Evolutionary conservation across 2,113 vertebrate species (phyloP).

Genomic region (Campylomormyrus numenius): DNA sequence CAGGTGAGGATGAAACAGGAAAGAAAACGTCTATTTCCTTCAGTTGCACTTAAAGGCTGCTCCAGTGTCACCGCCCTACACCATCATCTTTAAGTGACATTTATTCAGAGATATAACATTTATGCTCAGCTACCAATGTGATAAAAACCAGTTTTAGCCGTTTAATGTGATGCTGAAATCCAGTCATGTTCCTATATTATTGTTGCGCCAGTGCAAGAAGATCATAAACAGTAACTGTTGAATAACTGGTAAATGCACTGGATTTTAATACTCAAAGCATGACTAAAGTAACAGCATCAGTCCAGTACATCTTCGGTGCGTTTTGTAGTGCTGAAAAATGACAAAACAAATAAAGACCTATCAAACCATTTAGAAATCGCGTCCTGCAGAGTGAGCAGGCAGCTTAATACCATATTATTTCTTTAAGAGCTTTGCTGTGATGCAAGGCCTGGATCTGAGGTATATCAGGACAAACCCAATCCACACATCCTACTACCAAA

Average conservation of each 20-base stretch:
- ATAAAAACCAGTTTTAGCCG: not conserved
- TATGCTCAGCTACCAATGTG: not conserved
- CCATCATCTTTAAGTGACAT: not conserved
- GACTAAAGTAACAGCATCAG: constrained; percentile 41
- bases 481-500: constrained; percentile 30
- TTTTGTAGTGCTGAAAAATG: constrained; percentile 38
- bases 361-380: constrained; percentile 28
- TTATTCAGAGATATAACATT: not conserved
- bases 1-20: not conserved
- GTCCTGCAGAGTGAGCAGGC: constrained; percentile 26
- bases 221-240: not conserved
- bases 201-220: not conserved
- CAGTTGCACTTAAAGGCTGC: not conserved
- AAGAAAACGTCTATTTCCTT: not conserved
- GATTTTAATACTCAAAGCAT: not conserved
- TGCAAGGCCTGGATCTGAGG: constrained; percentile 36
- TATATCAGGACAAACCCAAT: constrained; percentile 40
- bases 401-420: constrained; percentile 20
- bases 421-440: constrained; percentile 51
- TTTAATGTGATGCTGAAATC: not conserved
- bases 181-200: not conserved
- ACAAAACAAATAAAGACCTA: constrained; percentile 31
- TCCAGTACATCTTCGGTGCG: constrained; percentile 29
- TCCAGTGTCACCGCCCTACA: not conserved
- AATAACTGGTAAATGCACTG: not conserved